Evolutionary conservation across 1,140 invertebrate genomes (phyloP).

Genomic region (Melipona quadrifasciata): DNA sequence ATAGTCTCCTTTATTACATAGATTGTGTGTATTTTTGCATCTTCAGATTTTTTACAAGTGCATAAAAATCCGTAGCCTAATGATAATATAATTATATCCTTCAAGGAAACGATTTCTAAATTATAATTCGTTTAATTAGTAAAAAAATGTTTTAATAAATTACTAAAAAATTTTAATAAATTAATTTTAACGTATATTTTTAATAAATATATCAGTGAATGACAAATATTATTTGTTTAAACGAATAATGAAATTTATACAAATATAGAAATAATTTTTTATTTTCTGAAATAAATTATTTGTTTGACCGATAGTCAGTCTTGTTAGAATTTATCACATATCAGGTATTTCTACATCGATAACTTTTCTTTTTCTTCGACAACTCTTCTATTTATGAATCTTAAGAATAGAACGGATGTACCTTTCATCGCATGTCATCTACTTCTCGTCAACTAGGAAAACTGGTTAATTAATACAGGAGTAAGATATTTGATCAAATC

Average conservation of each 20-base stretch:
- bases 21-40: too few relatives aligned
- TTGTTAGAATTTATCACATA: background rate
- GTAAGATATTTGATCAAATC: background rate
- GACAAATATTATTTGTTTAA: background rate
- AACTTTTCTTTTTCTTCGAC: background rate
- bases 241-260: background rate
- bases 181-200: background rate
- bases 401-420: background rate
- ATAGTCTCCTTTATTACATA: too few relatives aligned
- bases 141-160: background rate
- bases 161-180: background rate
- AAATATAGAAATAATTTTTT: background rate
- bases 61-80: too few relatives aligned
- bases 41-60: too few relatives aligned
- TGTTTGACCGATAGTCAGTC: background rate
- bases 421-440: constrained; percentile 7
- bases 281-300: background rate
- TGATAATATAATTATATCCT: background rate
- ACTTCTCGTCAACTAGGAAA: background rate
- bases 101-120: background rate
- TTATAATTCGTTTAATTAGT: too few relatives aligned
- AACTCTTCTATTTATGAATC: background rate
- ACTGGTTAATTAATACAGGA: constrained; percentile 17
- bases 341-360: background rate
- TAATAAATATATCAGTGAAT: background rate